Evolutionary conservation across 2,113 vertebrate genomes (phyloP).

Genomic region (Hippolais icterina): DNA sequence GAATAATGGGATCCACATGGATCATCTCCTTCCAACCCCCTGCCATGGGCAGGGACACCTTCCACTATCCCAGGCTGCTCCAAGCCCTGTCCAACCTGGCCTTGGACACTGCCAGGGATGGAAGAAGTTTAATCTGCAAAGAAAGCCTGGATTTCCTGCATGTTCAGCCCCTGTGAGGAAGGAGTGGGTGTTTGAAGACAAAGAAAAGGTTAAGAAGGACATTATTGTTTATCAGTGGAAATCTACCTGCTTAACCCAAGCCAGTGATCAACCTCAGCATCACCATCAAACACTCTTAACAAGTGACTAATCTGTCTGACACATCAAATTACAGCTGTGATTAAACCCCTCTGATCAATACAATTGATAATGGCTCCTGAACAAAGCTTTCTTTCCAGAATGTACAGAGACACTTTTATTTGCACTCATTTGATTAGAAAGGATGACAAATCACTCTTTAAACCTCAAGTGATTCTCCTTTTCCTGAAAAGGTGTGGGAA

Average conservation of each 20-base stretch:
- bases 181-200: background rate
- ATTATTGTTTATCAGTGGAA: background rate
- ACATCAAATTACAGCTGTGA: slow-evolving; percentile 9
- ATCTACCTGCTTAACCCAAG: background rate
- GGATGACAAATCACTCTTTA: background rate
- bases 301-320: slow-evolving; percentile 6
- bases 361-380: background rate
- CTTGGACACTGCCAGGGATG: background rate
- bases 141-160: background rate
- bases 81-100: rapidly evolving
- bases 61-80: rapidly evolving
- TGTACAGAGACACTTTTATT: background rate
- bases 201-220: background rate
- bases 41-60: background rate
- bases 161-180: background rate
- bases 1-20: background rate
- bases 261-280: background rate
- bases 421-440: slow-evolving; percentile 46
- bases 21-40: background rate
- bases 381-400: background rate
- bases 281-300: background rate
- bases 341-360: slow-evolving; percentile 32
- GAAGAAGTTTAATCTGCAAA: background rate
- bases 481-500: background rate
- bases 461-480: background rate